Evolutionary conservation across 2,888 invertebrate species (phyloP), one percentile per base, ranked within the genome.

Genomic region (Plebejus melissa): DNA sequence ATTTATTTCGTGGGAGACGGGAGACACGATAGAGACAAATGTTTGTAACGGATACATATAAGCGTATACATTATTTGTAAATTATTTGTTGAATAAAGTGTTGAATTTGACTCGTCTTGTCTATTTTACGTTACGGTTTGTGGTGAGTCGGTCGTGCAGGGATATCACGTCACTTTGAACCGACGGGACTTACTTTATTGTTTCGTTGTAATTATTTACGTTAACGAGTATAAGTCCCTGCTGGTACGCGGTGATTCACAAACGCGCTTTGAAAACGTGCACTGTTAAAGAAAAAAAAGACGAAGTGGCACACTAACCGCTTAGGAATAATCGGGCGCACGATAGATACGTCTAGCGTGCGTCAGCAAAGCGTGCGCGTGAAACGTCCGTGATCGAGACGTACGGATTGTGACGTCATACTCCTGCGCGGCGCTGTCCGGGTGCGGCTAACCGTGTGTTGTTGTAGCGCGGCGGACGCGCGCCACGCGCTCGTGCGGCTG

Each of bases 401-500:
- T 11, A 4, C 28, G 60, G 22, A 60, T 28, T 36, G 36, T 65
- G 65, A 65, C 65, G 65, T 65, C 65, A 32, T 65, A 9, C 2
- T 28, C 65, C 65, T 60, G 65, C 13, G 16, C 65, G 32, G 13
- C 65, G 65, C 28, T 65, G 65, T 65, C 65, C 65, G 65, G 65
- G 65, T 65, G 65, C 65, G 36, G 81, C 82, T 81, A 80, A 81
- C 79, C 79, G 87, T 83, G 86, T 86, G 86, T 85, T 79, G 84
- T 82, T 85, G 84, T 89, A 90, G 92, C 83, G 88, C 84, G 86
- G 88, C 88, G 87, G 92, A 97, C 95, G 95, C 97, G 93, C 96
- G 97, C 96, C 97, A 97, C 96, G 97, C 97, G 91, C 96, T 97
- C 95, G 96, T 96, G 95, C 95, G 96, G 89, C 96, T 97, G 94